Percentiles rank a stretch among this genome's conserved stretches.
Evolutionary conservation across 2,113 vertebrate genomes (phyloP).

Genomic region (Arvicanthis niloticus): DNA sequence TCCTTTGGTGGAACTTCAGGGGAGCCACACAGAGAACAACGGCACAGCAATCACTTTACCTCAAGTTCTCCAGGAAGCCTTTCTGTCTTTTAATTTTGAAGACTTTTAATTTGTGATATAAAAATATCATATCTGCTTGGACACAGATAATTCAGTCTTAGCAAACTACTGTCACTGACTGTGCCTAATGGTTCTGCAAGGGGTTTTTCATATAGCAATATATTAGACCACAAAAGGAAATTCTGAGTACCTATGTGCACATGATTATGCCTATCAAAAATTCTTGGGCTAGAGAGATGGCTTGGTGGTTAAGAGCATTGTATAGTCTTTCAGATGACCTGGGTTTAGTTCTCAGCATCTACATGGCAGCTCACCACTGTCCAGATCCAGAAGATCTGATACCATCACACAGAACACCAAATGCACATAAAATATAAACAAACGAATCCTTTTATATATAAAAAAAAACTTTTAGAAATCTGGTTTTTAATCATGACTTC

Average conservation of each 20-base stretch:
- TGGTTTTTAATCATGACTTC: not conserved
- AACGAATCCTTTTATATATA: not conserved
- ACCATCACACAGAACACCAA: not conserved
- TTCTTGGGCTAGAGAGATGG: not conserved
- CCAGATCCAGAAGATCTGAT: not conserved
- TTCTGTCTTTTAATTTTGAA: not conserved
- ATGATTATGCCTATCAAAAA: not conserved
- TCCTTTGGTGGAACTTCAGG: not conserved
- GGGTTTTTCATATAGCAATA: slow-evolving; percentile 28
- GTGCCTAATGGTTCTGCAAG: slow-evolving; percentile 12
- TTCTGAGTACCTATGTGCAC: not conserved
- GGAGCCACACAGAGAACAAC: not conserved
- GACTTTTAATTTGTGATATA: slow-evolving; percentile 24
- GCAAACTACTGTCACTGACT: slow-evolving; percentile 32
- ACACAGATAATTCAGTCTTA: slow-evolving; percentile 26
- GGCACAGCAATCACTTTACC: not conserved
- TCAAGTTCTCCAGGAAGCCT: not conserved
- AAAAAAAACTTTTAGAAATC: not conserved
- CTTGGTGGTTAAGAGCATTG: not conserved
- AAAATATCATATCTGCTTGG: not conserved
- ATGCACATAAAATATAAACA: not conserved
- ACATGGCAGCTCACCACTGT: not conserved
- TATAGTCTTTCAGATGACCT: not conserved
- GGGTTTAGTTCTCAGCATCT: not conserved
- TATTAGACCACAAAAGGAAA: slow-evolving; percentile 41